A percentile compares a stretch with the other conserved stretches of the same genome.
These are phyloP conservation scores for Sebastes diploproa DNA, from an alignment of 2,797 vertebrate genomes.

Conservation along the genomic window DNA sequence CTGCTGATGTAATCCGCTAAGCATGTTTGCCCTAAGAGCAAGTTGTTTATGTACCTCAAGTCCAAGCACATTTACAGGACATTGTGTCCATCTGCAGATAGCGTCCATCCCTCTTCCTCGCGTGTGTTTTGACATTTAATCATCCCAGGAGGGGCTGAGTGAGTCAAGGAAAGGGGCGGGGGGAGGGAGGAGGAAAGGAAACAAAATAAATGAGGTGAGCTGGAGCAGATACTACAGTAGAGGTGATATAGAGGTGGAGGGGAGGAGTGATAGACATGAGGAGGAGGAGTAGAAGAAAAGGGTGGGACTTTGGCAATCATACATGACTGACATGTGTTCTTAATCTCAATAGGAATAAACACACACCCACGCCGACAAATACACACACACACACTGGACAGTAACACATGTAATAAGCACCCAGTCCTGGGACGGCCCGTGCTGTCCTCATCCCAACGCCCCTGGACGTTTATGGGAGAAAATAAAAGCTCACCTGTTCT, in stretches of 20 bases:
- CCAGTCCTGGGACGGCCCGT: constrained; percentile 30
- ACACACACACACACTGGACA: background rate
- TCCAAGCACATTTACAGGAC: constrained; percentile 48
- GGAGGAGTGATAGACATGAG: background rate
- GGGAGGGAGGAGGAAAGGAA: background rate
- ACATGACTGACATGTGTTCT: constrained; percentile 45
- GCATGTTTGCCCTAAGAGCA: constrained; percentile 50
- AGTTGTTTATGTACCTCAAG: constrained; percentile 51
- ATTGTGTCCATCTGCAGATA: constrained; percentile 27
- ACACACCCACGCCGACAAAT: constrained; percentile 14
- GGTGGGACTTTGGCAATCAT: constrained; percentile 30
- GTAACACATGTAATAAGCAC: constrained; percentile 7
- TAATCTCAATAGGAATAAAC: constrained; percentile 48
- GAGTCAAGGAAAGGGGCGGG: constrained; percentile 17
- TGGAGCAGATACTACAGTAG: background rate
- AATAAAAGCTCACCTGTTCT: constrained; percentile 9
- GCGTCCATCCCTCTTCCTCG: background rate
- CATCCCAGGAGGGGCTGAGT: constrained; percentile 20
- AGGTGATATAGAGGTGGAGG: constrained; percentile 42
- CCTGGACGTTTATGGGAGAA: background rate
- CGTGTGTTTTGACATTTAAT: constrained; percentile 54
- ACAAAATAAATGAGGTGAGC: constrained; percentile 9
- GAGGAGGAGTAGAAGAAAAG: background rate
- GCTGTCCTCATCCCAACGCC: constrained; percentile 25
- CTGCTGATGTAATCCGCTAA: constrained; percentile 16